These are phyloP conservation scores for Smutsia temminckii DNA, from an alignment of 2,797 vertebrate species.

Conservation along the genomic window DNA sequence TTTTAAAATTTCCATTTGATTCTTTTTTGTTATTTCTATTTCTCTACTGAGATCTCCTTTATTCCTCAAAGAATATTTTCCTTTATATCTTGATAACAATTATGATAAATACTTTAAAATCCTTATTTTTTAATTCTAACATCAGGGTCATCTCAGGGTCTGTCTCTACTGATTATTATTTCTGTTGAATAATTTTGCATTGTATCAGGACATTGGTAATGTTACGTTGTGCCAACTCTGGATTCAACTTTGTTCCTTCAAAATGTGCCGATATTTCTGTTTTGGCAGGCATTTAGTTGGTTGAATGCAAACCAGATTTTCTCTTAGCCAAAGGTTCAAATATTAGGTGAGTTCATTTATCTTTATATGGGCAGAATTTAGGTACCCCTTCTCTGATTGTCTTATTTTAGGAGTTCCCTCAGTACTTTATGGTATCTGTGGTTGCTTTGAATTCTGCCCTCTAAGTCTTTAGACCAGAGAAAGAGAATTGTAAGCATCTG, in stretches of 20 bases:
- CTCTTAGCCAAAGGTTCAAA: neutral
- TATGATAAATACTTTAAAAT: conserved; percentile 2
- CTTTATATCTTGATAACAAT: neutral
- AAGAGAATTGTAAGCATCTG: neutral
- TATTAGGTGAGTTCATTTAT: neutral
- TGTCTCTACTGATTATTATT: neutral
- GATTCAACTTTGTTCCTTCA: neutral
- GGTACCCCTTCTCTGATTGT: neutral
- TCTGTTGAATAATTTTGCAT: conserved; percentile 24
- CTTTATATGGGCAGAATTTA: neutral
- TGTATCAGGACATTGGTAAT: neutral
- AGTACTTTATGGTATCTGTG: neutral
- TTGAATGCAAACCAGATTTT: neutral
- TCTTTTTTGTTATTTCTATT: neutral
- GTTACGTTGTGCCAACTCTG: neutral
- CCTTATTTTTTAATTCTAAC: neutral
- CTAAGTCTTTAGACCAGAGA: conserved; percentile 2
- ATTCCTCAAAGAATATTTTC: conserved; percentile 11
- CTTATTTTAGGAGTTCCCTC: neutral
- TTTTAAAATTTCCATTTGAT: neutral
- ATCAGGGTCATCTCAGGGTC: neutral
- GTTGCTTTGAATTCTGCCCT: neutral
- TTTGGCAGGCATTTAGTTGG: neutral
- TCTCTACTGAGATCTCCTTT: neutral
- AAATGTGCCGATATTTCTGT: neutral